Evolutionary conservation across 2,888 invertebrate species (phyloP), one percentile per base, ranked within the genome.

Genomic region (Trichogramma evanescens): DNA sequence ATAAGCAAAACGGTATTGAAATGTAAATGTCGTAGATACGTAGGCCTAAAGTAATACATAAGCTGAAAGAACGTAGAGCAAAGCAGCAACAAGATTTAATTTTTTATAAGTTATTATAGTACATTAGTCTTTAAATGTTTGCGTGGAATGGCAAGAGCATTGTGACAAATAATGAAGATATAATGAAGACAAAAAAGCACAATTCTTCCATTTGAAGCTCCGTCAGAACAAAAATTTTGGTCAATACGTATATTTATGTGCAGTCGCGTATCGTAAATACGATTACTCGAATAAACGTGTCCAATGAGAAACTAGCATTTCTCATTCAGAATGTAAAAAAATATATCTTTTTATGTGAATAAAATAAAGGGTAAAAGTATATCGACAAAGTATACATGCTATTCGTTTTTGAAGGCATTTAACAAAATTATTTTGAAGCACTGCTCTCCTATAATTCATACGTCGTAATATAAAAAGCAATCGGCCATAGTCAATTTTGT

Each of bases 401-500:
- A 66, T 58, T 58, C 54, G 61, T 63, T 26, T 26, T 26, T 62
- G 58, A 58, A 56, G 49, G 58, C 50, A 63, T 59, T 63, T 60
- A 57, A 63, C 57, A 54, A 61, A 59, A 59, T 67, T 67, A 64
- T 67, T 66, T 66, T 65, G 57, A 65, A 63, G 63, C 65, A 67
- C 66, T 58, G 59, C 62, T 64, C 58, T 26, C 64, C 63, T 68
- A 57, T 48, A 57, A 70, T 66, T 26, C 26, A 26, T 26, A 68
- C 67, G 70, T 69, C 71, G 66, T 70, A 70, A 26, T 26, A 26
- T 26, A 26, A 26, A 69, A 76, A 75, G 75, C 75, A 76, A 76
- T 76, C 73, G 71, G 72, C 71, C 71, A 68, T 73, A 74, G 75
- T 75, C 76, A 76, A 76, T 76, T 76, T 76, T 77, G 70, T 76